Conservation (phyloP, 2,888 invertebrate species). For the Euclidia mi region DNA sequence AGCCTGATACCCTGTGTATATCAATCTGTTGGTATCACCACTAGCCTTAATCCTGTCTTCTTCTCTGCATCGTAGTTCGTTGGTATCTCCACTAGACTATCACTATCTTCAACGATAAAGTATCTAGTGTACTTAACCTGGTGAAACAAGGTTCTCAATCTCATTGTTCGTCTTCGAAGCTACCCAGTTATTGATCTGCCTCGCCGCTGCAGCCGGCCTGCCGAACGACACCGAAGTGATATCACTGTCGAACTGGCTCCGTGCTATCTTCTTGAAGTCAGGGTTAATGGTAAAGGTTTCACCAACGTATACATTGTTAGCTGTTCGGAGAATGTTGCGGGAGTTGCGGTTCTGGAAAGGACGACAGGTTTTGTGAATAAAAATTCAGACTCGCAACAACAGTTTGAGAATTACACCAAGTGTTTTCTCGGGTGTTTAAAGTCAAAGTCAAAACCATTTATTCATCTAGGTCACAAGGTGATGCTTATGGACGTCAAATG, state of each 20-base stretch:
- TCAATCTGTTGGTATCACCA: too few relatives aligned
- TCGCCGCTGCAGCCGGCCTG: constrained; percentile 80
- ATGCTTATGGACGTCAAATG: too few relatives aligned
- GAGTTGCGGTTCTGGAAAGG: constrained; percentile 75
- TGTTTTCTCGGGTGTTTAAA: too few relatives aligned
- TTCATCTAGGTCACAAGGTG: too few relatives aligned
- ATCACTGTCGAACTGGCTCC: constrained; percentile 88
- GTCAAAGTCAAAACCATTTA: too few relatives aligned
- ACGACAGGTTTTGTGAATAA: background rate
- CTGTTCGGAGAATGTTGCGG: constrained; percentile 74
- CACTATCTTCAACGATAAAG: background rate
- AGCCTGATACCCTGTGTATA: too few relatives aligned
- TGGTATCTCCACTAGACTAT: too few relatives aligned
- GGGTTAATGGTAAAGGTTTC: constrained; percentile 69
- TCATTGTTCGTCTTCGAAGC: constrained; percentile 91
- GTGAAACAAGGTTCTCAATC: constrained; percentile 90
- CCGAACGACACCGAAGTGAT: constrained; percentile 89
- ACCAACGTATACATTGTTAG: constrained; percentile 77
- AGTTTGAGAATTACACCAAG: too few relatives aligned
- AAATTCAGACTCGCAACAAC: too few relatives aligned
- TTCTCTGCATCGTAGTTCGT: too few relatives aligned
- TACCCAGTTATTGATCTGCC: constrained; percentile 93
- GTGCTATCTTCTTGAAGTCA: constrained; percentile 70
- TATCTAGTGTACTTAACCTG: constrained; percentile 78
- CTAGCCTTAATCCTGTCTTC: too few relatives aligned